These are phyloP conservation scores for Argentina silus DNA, from an alignment of 2,797 vertebrate species.

Conservation along the genomic window DNA sequence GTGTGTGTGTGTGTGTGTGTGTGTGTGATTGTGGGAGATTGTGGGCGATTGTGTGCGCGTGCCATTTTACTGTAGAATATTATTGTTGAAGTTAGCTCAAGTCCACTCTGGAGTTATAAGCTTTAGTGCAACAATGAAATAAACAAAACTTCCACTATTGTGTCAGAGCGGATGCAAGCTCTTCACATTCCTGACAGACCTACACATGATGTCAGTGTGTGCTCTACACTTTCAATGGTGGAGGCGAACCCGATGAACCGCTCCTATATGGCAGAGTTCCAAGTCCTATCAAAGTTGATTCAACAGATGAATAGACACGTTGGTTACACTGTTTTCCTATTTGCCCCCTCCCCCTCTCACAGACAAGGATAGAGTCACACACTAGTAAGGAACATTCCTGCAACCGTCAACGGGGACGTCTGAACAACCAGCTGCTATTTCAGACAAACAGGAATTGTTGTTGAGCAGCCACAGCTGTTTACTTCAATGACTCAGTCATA, in stretches of 20 bases:
- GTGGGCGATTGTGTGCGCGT: neutral
- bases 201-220: neutral
- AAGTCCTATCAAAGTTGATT: constrained; percentile 64
- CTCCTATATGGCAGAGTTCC: constrained; percentile 52
- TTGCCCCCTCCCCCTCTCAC: neutral
- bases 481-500: constrained; percentile 30
- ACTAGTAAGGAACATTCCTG: constrained; percentile 12
- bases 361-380: neutral
- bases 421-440: constrained; percentile 26
- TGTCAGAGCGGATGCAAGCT: constrained; percentile 55
- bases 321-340: constrained; percentile 7
- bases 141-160: constrained; percentile 45
- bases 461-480: constrained; percentile 27
- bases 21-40: too few species aligned
- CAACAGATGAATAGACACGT: constrained; percentile 53
- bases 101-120: neutral
- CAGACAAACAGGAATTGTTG: constrained; percentile 47
- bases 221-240: constrained; percentile 41
- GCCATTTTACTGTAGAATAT: neutral
- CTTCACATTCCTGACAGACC: constrained; percentile 56
- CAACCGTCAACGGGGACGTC: constrained; percentile 10
- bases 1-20: too few species aligned
- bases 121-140: constrained; percentile 12
- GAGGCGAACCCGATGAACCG: constrained; percentile 63
- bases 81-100: neutral